Evolutionary conservation across 2,113 vertebrate species (phyloP).

Genomic region (Pachyramphus minor): DNA sequence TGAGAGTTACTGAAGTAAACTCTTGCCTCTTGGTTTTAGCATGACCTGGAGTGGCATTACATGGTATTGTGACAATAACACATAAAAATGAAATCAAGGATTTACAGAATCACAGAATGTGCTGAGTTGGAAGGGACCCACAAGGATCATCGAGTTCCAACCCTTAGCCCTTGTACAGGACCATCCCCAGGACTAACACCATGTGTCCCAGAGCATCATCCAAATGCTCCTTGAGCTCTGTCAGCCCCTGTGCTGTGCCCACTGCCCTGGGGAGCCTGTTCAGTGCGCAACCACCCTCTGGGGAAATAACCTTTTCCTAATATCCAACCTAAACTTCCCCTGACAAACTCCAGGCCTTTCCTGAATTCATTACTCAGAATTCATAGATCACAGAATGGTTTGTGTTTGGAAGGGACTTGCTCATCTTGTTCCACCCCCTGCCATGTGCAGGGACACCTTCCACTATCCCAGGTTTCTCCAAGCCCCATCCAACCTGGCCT

Average conservation of each 20-base stretch:
- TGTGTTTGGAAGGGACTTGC: fast-evolving
- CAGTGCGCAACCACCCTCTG: not conserved
- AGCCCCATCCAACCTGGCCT: not conserved
- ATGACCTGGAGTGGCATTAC: not conserved
- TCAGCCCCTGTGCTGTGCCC: not conserved
- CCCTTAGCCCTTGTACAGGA: not conserved
- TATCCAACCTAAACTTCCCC: not conserved
- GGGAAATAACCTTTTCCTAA: not conserved
- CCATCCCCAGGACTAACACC: not conserved
- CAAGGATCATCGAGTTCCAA: not conserved
- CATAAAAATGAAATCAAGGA: not conserved
- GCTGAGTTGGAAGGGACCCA: not conserved
- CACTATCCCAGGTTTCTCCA: not conserved
- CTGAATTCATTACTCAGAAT: not conserved
- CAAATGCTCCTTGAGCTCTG: not conserved
- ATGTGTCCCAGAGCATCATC: not conserved
- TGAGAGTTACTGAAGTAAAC: not conserved
- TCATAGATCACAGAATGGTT: not conserved
- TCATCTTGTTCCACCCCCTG: fast-evolving
- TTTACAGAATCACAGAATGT: not conserved
- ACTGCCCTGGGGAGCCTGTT: not conserved
- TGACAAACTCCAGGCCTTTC: not conserved
- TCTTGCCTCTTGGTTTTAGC: not conserved
- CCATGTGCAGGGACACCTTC: not conserved
- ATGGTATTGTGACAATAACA: not conserved